Evolutionary conservation across 2,888 invertebrate species (phyloP).

Genomic region (Polymixis lichenea): DNA sequence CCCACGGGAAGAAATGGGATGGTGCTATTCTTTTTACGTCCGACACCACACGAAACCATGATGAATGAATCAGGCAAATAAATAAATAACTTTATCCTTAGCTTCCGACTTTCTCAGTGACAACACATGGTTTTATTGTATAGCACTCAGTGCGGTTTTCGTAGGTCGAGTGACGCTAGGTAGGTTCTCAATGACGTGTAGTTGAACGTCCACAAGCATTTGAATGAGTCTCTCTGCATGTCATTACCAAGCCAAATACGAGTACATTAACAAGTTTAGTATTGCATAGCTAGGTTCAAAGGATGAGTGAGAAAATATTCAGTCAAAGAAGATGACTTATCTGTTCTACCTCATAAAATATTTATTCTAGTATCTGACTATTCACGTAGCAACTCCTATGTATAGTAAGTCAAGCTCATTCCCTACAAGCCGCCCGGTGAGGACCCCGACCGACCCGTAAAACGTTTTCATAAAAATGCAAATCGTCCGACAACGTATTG

Average conservation of each 20-base stretch:
- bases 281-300: not conserved
- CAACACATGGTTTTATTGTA: not conserved
- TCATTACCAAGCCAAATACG: constrained; percentile 5
- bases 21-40: too few relatives aligned
- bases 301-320: not conserved
- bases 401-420: constrained; percentile 59
- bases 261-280: not conserved
- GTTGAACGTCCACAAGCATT: not conserved
- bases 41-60: too few relatives aligned
- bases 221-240: not conserved
- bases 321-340: constrained; percentile 3
- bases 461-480: constrained; percentile 90
- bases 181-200: not conserved
- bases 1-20: too few relatives aligned
- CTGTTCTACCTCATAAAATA: constrained; percentile 30
- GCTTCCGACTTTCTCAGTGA: not conserved
- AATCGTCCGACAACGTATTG: constrained; percentile 86
- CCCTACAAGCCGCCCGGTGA: constrained; percentile 55
- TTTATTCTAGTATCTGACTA: constrained; percentile 37
- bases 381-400: constrained; percentile 47
- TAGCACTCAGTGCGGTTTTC: not conserved
- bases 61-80: not conserved
- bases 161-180: not conserved
- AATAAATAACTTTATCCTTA: not conserved
- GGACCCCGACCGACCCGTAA: constrained; percentile 74